Evolutionary conservation across 2,888 invertebrate species (phyloP).

Genomic region (Seira sanloemensis): DNA sequence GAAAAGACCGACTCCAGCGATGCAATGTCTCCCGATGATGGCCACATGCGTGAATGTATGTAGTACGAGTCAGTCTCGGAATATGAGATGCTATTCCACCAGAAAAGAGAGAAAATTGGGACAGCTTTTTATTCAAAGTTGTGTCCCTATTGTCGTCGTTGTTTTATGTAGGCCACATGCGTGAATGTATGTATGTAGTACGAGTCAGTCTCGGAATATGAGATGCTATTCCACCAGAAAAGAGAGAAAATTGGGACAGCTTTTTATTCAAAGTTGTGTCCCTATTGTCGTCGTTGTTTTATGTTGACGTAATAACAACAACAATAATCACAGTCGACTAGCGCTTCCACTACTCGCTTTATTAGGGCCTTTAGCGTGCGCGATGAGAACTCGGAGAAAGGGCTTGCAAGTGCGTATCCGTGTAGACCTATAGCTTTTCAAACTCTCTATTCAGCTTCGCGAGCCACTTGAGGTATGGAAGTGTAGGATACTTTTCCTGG

Average conservation of each 20-base stretch:
- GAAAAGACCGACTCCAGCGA: too few species aligned
- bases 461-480: not conserved
- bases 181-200: not conserved
- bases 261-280: not conserved
- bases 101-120: not conserved
- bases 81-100: too few species aligned
- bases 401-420: not conserved
- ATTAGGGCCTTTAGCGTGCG: too few species aligned
- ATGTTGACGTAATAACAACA: not conserved
- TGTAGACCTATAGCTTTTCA: not conserved
- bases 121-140: not conserved
- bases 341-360: too few species aligned
- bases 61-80: too few species aligned
- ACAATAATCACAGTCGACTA: not conserved
- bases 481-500: not conserved
- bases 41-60: not conserved
- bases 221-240: too few species aligned
- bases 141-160: not conserved
- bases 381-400: not conserved
- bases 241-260: not conserved
- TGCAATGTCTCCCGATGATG: too few species aligned
- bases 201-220: too few species aligned
- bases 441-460: too few species aligned
- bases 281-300: not conserved
- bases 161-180: not conserved